Conservation (phyloP, 2,113 vertebrate genomes). For the Cathartes aura region DNA sequence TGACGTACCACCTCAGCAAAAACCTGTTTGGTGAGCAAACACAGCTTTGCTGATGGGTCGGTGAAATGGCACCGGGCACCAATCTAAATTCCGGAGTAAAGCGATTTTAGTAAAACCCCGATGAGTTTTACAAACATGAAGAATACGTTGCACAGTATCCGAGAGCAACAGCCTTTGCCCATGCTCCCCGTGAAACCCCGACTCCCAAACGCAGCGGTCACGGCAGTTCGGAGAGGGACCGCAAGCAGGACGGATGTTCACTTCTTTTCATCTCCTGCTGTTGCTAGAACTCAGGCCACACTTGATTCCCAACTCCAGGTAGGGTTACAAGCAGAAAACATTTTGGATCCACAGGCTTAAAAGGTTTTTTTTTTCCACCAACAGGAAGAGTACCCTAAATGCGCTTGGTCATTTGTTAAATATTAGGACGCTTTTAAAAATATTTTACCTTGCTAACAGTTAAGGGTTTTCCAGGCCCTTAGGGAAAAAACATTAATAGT, state of each 20-base stretch:
- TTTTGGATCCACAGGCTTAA: background rate
- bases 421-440: background rate
- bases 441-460: background rate
- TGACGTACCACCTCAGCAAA: background rate
- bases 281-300: background rate
- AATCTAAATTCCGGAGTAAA: background rate
- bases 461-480: background rate
- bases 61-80: background rate
- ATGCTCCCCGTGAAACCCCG: rapidly evolving
- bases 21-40: background rate
- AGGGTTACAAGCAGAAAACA: background rate
- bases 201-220: rapidly evolving
- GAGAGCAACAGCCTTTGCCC: background rate
- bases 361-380: background rate
- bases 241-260: background rate
- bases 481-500: background rate
- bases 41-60: background rate
- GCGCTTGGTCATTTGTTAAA: background rate
- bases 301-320: background rate
- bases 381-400: background rate
- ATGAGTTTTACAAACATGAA: background rate
- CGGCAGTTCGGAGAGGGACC: rapidly evolving
- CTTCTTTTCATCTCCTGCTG: background rate
- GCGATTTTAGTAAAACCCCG: background rate
- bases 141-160: background rate